Evolutionary conservation across 2,113 vertebrate species (phyloP).

Genomic region (Lanius ludovicianus): DNA sequence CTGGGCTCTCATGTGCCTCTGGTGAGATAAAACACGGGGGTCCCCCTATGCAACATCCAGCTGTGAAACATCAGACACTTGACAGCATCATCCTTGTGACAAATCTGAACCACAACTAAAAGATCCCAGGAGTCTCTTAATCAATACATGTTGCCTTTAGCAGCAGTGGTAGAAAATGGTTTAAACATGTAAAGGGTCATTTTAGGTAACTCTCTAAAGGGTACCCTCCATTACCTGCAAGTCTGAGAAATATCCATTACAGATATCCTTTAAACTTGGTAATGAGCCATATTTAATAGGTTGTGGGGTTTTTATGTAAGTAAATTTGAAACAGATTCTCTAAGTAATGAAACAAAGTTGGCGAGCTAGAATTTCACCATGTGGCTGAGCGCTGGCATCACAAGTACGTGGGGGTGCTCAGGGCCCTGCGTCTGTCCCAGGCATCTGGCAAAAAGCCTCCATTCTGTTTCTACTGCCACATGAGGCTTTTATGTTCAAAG

Average conservation of each 20-base stretch:
- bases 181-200: slow-evolving; percentile 34
- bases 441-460: slow-evolving; percentile 23
- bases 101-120: neutral
- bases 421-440: neutral
- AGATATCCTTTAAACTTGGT: slow-evolving; percentile 44
- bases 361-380: slow-evolving; percentile 46
- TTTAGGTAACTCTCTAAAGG: slow-evolving; percentile 45
- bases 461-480: slow-evolving; percentile 44
- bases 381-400: slow-evolving; percentile 32
- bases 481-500: neutral
- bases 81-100: neutral
- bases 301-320: neutral
- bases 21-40: neutral
- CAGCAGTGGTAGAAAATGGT: neutral
- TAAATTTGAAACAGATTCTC: slow-evolving; percentile 64
- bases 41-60: neutral
- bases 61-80: neutral
- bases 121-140: neutral
- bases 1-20: neutral
- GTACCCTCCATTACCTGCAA: slow-evolving; percentile 17
- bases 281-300: slow-evolving; percentile 51
- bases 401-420: slow-evolving; percentile 19
- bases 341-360: slow-evolving; percentile 60
- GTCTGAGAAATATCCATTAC: slow-evolving; percentile 39
- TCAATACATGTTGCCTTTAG: neutral